Conservation (phyloP, 2,888 invertebrate species). For the Pseudococcus longispinus region DNA sequence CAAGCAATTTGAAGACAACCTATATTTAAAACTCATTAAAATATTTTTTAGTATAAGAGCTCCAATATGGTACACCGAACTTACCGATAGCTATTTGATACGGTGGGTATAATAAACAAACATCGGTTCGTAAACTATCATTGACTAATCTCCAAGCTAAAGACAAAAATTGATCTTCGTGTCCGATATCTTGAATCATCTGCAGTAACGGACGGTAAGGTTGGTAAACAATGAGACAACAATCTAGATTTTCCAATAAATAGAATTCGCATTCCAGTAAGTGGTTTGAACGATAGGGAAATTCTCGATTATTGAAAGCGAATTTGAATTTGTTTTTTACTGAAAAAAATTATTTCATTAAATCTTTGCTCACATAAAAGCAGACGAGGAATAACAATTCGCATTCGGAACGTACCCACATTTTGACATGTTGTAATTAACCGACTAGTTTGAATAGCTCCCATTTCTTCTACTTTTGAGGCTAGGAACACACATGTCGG, state of each 20-base stretch:
- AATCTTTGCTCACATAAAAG: neutral
- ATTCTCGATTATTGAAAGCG: constrained; percentile 76
- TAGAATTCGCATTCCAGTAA: constrained; percentile 99
- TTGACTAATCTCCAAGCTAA: constrained; percentile 97
- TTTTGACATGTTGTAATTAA: constrained; percentile 94
- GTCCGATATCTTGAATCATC: constrained; percentile 89
- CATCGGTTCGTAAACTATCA: constrained; percentile 95
- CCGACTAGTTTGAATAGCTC: constrained; percentile 94
- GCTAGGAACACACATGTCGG: constrained; percentile 97
- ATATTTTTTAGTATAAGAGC: neutral
- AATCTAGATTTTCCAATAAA: constrained; percentile 95
- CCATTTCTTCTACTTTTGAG: constrained; percentile 99
- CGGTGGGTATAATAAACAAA: constrained; percentile 93
- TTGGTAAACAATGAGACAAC: constrained; percentile 97
- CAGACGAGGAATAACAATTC: neutral
- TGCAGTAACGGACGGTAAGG: constrained; percentile 92
- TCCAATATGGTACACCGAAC: constrained; percentile 30
- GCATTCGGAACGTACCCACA: constrained; percentile 74
- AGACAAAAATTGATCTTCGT: constrained; percentile 88
- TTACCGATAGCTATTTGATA: constrained; percentile 81
- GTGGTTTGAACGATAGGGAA: constrained; percentile 91
- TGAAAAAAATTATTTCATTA: constrained; percentile 63
- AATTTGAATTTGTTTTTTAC: constrained; percentile 85
- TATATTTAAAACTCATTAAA: constrained; percentile 61
- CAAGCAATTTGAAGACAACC: constrained; percentile 96